Evolutionary conservation across 1,140 invertebrate species (phyloP), one percentile per base, ranked within the genome.

Genomic region (Zaprionus kolodkinae): DNA sequence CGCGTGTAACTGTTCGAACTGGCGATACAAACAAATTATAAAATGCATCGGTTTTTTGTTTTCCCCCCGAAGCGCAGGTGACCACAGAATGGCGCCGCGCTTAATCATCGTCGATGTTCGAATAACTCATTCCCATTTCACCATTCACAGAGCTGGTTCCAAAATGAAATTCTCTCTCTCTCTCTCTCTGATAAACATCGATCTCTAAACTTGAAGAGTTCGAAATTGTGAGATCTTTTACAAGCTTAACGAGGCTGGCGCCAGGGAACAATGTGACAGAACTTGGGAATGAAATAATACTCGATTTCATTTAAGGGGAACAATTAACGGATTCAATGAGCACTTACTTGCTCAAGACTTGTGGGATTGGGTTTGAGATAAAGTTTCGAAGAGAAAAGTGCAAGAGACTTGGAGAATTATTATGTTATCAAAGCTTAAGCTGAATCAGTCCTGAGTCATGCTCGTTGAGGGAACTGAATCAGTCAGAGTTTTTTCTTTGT

Each of bases 21-120:
- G 45, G 17, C 78, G 76, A 87, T 82, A 77, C 63, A 86, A 80
- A 86, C 79, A 88, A 86, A 83, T 88, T 86, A 79, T 79, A 88
- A 88, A 88, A 83, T 56, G 76, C 81, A 88, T 86, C 69, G 61
- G 45, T 69, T 79, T 83, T 65, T 72, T 70, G 65, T 65, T 21
- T 1, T 27, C 61, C 33, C 17, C 33, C 11, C 52, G 38, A 50
- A n/a, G n/a, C 76, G 68, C 76, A 86, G 82, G 76, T 87, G 79
- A 59, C 21, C 59, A 54, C 25, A 27, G 56, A 43, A 30, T 57
- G 72, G 72, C 72, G 72, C 68, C 72, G 66, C 72, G 66, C 72
- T 62, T 70, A 70, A 74, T 74, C 72, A 75, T 54, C 67, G 52
- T 52, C 52, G n/a, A n/a, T 63, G 72, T 75, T 52, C 50, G 40